Evolutionary conservation across 2,797 vertebrate genomes (phyloP).

Genomic region (Furcifer pardalis): DNA sequence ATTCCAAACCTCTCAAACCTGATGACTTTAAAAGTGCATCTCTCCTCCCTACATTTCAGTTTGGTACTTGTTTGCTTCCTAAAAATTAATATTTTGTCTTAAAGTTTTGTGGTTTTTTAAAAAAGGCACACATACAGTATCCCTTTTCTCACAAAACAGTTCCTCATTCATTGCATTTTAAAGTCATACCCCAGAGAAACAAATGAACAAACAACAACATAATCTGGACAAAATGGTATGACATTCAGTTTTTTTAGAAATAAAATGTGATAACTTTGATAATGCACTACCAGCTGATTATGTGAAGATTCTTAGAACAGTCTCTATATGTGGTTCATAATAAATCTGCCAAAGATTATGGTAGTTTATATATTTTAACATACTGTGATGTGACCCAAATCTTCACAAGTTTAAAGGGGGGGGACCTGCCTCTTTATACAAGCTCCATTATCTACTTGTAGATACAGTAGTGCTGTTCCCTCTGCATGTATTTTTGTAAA

Average conservation of each 20-base stretch:
- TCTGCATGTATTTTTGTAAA: slow-evolving; percentile 35
- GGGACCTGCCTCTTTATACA: slow-evolving; percentile 59
- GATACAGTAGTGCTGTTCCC: slow-evolving; percentile 47
- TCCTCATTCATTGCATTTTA: slow-evolving; percentile 56
- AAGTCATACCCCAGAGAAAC: slow-evolving; percentile 43
- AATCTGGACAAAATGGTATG: slow-evolving; percentile 20
- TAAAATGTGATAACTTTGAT: slow-evolving; percentile 57
- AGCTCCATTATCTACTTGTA: slow-evolving; percentile 52
- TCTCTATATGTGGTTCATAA: slow-evolving; percentile 62
- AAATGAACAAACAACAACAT: slow-evolving; percentile 20
- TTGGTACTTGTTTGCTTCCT: slow-evolving; percentile 40
- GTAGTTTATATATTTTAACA: slow-evolving; percentile 65
- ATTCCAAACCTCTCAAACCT: neutral
- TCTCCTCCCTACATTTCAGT: slow-evolving; percentile 24
- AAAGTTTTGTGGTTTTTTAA: slow-evolving; percentile 33
- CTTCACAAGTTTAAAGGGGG: slow-evolving; percentile 60
- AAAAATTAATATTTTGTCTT: slow-evolving; percentile 40
- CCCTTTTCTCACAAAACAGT: slow-evolving; percentile 21
- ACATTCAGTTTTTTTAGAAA: slow-evolving; percentile 45
- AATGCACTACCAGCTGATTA: slow-evolving; percentile 64
- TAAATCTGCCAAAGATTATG: slow-evolving; percentile 69
- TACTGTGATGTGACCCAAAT: slow-evolving; percentile 63
- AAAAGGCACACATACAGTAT: slow-evolving; percentile 37
- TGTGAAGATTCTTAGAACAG: slow-evolving; percentile 57
- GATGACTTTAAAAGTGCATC: slow-evolving; percentile 20